Percentiles rank a stretch among this genome's conserved stretches.
Conservation (phyloP, 2,113 vertebrate genomes). For the Cochlearius cochlearius region DNA sequence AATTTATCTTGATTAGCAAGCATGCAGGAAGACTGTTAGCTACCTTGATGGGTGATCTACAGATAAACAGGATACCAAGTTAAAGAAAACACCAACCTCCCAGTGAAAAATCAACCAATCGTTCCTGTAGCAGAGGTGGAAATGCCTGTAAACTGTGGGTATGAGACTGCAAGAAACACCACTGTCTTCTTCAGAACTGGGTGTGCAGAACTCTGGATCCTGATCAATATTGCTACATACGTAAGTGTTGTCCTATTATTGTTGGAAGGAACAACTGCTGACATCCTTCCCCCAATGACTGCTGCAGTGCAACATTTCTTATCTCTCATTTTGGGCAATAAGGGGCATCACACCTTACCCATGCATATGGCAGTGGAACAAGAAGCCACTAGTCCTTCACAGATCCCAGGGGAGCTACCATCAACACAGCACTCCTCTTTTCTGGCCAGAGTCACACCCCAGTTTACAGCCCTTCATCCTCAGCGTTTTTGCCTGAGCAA, state of each 20-base stretch:
- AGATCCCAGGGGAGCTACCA: neutral
- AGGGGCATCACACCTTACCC: neutral
- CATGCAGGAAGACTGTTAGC: neutral
- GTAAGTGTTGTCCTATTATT: neutral
- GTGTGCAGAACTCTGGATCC: neutral
- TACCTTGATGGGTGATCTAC: neutral
- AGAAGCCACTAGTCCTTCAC: neutral
- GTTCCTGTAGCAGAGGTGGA: neutral
- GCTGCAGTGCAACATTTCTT: neutral
- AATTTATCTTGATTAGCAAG: neutral
- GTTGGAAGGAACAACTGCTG: neutral
- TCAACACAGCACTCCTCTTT: neutral
- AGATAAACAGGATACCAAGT: neutral
- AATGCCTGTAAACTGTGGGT: neutral
- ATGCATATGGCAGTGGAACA: neutral
- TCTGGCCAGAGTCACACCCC: neutral
- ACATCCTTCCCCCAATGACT: neutral
- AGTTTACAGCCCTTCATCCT: neutral
- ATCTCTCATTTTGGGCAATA: neutral
- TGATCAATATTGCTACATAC: neutral
- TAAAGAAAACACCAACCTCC: neutral
- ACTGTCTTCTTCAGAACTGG: neutral
- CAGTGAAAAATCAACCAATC: neutral
- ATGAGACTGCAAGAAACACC: neutral
- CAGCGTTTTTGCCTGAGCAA: neutral